Conservation (phyloP, 2,888 invertebrate genomes). For the Helobdella robusta region DNA sequence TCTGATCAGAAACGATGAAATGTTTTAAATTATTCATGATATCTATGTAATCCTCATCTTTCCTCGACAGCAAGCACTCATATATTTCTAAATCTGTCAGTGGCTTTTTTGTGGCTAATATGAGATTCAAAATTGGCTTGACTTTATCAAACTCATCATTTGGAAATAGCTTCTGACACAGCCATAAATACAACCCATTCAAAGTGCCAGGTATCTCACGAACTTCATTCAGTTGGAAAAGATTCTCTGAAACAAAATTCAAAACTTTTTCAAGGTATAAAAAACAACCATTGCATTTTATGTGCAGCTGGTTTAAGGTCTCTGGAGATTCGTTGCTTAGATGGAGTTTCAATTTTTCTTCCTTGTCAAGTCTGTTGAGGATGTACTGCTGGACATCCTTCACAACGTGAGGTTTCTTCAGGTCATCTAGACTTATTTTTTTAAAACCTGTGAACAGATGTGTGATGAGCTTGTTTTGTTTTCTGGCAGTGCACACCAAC, state of each 20-base stretch:
- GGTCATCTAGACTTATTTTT: constrained; percentile 79
- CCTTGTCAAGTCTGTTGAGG: constrained; percentile 70
- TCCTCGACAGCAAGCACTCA: constrained; percentile 70
- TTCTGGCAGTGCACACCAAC: constrained; percentile 69
- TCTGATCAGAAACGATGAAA: constrained; percentile 65
- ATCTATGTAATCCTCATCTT: constrained; percentile 49
- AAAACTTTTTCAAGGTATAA: constrained; percentile 49
- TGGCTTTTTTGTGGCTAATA: constrained; percentile 75
- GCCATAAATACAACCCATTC: constrained; percentile 86
- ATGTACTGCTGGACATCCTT: constrained; percentile 92
- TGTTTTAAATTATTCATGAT: constrained; percentile 42
- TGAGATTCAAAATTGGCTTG: constrained; percentile 64
- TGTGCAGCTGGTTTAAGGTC: constrained; percentile 83
- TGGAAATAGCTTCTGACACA: constrained; percentile 83
- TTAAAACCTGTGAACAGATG: constrained; percentile 69
- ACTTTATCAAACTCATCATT: constrained; percentile 72
- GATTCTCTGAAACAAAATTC: constrained; percentile 84
- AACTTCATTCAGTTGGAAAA: constrained; percentile 76
- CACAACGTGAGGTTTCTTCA: constrained; percentile 70
- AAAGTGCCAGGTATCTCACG: constrained; percentile 87
- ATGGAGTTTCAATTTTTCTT: constrained; percentile 75
- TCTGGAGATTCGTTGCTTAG: constrained; percentile 84
- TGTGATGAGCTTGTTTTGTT: constrained; percentile 67
- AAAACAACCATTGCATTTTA: constrained; percentile 76
- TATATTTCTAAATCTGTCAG: constrained; percentile 66